Conservation (phyloP, 2,797 vertebrate genomes). For the Acomys russatus region DNA sequence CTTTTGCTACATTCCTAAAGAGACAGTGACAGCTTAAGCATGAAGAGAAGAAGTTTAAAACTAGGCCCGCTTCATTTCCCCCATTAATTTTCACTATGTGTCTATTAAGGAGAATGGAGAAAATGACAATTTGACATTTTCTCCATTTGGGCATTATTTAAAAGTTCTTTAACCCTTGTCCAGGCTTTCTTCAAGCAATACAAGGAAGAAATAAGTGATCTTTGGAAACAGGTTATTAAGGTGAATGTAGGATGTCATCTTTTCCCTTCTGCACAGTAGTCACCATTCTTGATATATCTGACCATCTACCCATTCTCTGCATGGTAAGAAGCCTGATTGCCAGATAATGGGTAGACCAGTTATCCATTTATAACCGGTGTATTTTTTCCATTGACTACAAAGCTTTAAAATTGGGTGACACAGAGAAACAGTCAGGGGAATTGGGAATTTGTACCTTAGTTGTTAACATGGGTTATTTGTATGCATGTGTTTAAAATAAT, state of each 20-base stretch:
- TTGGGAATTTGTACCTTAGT: constrained; percentile 40
- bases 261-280: constrained; percentile 9
- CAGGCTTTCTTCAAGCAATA: constrained; percentile 55
- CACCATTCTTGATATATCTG: not conserved
- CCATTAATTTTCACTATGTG: constrained; percentile 49
- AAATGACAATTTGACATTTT: constrained; percentile 60
- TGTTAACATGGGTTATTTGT: constrained; percentile 26
- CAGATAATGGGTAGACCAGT: constrained; percentile 37
- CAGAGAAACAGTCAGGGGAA: constrained; percentile 65
- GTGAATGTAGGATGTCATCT: constrained; percentile 15
- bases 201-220: constrained; percentile 68
- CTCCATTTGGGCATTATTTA: constrained; percentile 59
- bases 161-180: constrained; percentile 56
- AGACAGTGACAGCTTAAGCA: constrained; percentile 62
- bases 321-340: constrained; percentile 21
- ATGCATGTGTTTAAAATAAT: constrained; percentile 1
- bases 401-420: constrained; percentile 59
- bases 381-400: constrained; percentile 32
- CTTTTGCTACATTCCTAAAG: constrained; percentile 75
- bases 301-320: constrained; percentile 51
- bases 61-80: not conserved
- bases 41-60: constrained; percentile 36
- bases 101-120: constrained; percentile 74
- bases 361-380: not conserved
- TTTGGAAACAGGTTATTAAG: constrained; percentile 55